These are phyloP conservation scores for Ivindomyrus marchei DNA, from an alignment of 2,113 vertebrate genomes.

Conservation along the genomic window DNA sequence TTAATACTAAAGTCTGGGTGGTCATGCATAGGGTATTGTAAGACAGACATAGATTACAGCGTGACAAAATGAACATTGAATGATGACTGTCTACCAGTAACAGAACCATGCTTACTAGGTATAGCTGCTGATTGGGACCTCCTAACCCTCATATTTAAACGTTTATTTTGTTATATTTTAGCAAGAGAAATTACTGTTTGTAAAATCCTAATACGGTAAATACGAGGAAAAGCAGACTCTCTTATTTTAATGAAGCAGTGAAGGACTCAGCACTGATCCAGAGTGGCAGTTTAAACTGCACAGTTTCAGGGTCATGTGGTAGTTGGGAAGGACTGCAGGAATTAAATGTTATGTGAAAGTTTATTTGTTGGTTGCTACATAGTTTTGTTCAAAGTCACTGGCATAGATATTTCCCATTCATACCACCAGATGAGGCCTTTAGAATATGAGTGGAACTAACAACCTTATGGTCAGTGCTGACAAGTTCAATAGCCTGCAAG, in stretches of 20 bases:
- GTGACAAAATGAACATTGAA: not conserved
- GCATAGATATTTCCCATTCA: not conserved
- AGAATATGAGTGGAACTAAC: not conserved
- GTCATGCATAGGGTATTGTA: not conserved
- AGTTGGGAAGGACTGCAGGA: not conserved
- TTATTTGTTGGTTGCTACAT: not conserved
- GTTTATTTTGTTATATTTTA: not conserved
- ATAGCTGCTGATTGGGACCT: not conserved
- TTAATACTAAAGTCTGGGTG: not conserved
- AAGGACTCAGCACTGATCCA: not conserved
- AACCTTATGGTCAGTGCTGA: not conserved
- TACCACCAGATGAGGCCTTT: not conserved
- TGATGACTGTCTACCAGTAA: not conserved
- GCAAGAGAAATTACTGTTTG: not conserved
- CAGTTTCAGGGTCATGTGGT: not conserved
- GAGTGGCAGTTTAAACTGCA: not conserved
- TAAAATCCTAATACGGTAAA: not conserved
- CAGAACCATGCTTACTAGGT: not conserved
- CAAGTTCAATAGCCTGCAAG: not conserved
- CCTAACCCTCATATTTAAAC: not conserved
- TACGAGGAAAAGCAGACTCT: not conserved
- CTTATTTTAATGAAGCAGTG: not conserved
- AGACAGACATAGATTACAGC: not conserved
- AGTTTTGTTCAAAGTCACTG: conserved; percentile 1
- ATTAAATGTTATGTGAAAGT: not conserved